Evolutionary conservation across 2,113 vertebrate species (phyloP), one percentile per base, ranked within the genome.

Genomic region (Megalops atlanticus): DNA sequence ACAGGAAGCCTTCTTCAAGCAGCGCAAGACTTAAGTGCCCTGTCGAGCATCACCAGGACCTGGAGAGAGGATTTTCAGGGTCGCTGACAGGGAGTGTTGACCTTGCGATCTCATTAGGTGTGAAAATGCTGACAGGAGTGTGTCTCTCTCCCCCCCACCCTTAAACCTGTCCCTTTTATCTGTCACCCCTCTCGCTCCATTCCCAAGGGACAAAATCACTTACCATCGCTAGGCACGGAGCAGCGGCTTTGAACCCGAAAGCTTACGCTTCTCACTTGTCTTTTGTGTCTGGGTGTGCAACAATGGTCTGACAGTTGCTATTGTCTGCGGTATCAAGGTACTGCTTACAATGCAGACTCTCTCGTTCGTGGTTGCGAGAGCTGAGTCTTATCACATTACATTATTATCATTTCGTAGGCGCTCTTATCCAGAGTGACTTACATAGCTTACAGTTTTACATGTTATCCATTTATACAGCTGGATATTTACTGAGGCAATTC

Each of bases 81-180:
- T 33, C 45, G 27, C 82, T 76, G 78, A 83, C 71, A 80, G 54
- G 36, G n/a, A 79, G 36, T 31, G 27, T 71, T 74, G 52, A 24
- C 74, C 80, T 43, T 21, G 49, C 10, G 14, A 38, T 71, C 36
- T 77, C 31, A 36, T 70, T 27, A 31, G 11, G 10, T 10, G 18
- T 21, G 27, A 82, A 82, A 74, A 45, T 80, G 82, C 78, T 84
- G 79, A 80, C 73, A 24, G 39, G n/a, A 18, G 78, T 73, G 47
- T 45, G 36, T 64, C n/a, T n/a, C n/a, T n/a, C n/a, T n/a, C 39
- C 33, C 36, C 27, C 27, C 69, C 74, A n/a, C 64, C 31, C 16
- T 35, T 18, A n/a, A n/a, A n/a, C n/a, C 5, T 70, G 31, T 77
- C 52, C 68, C 68, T 52, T 79, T 83, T 18, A 80, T 72, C 54